phyloP scores from a whole-genome alignment of 1,140 invertebrate species.

The Drosophila lacertosa region DNA sequence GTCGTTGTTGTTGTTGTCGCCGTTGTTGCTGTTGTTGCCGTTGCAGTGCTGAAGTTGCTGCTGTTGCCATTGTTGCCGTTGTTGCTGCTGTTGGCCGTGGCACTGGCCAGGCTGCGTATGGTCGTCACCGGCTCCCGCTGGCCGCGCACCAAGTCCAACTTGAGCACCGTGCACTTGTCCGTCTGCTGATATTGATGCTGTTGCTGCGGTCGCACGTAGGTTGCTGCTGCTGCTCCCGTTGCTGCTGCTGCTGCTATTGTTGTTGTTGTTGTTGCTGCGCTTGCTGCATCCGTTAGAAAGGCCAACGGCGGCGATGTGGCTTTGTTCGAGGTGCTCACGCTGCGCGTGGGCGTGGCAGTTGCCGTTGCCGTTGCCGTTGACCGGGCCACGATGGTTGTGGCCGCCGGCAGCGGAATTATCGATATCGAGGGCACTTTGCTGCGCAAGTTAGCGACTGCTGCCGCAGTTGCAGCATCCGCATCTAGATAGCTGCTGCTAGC shows the following conservation, averaged over 20 bases:
- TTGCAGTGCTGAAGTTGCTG: constrained; percentile 21
- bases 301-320: constrained; percentile 72
- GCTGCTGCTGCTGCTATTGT: constrained; percentile 6
- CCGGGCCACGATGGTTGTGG: constrained; percentile 63
- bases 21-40: constrained; percentile 26
- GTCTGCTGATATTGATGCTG: constrained; percentile 82
- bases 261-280: not conserved
- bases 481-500: constrained; percentile 38
- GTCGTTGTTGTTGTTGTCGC: constrained; percentile 49
- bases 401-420: constrained; percentile 77
- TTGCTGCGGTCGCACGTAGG: constrained; percentile 62
- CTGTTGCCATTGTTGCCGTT: constrained; percentile 3
- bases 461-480: constrained; percentile 71
- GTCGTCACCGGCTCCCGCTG: constrained; percentile 38
- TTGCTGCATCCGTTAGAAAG: constrained; percentile 54
- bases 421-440: constrained; percentile 82
- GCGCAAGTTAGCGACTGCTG: constrained; percentile 69
- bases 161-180: constrained; percentile 80
- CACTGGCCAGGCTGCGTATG: constrained; percentile 38
- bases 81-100: constrained; percentile 7
- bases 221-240: constrained; percentile 8
- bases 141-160: constrained; percentile 69
- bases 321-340: constrained; percentile 74
- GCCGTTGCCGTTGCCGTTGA: constrained; percentile 10
- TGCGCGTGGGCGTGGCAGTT: constrained; percentile 12